Evolutionary conservation across 23 tunicate species (phyloP), one percentile per base, ranked within the genome.

Genomic region (Halocynthia aurantium): DNA sequence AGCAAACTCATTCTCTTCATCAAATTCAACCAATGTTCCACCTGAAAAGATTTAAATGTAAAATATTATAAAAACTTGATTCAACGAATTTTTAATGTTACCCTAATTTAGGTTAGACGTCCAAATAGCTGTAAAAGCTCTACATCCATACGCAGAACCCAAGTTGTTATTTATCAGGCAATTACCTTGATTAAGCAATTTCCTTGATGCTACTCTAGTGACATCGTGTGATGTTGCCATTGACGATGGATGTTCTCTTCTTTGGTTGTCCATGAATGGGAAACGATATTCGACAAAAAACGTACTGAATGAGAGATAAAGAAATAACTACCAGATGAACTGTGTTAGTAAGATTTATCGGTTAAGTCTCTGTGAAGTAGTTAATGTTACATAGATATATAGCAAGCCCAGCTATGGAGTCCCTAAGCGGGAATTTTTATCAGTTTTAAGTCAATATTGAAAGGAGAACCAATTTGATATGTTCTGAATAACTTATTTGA

Each of bases 281-380:
- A 91, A 83, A 53, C 81, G 88, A 71, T 82, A 91, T 52, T 91
- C 97, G 20, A 91, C 90, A 62, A 85, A 91, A 76, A 51, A 91
- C 5, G 97, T 81, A 18, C 90, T 86, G 84, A 12, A 65, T 13
- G 44, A 31, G 44, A 31, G 44, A 31, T 31, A 31, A 31, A 31
- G n/a, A 15, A 55, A 84, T 7, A 22, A 61, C 52, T 51, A 40
- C 64, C 17, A 18, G n/a, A 18, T 60, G 64, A n/a, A 60, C n/a
- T n/a, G n/a, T 2, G 64, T 15, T 60, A 60, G n/a, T 4, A 60
- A 60, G 64, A 2, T 60, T 60, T n/a, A n/a, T n/a, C n/a, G n/a
- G n/a, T n/a, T n/a, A n/a, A n/a, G n/a, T n/a, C n/a, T n/a, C n/a
- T n/a, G n/a, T n/a, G n/a, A n/a, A n/a, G n/a, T n/a, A n/a, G n/a